These are phyloP conservation scores for Pseudomugil gertrudae DNA, from an alignment of 2,797 vertebrate species.

Conservation along the genomic window DNA sequence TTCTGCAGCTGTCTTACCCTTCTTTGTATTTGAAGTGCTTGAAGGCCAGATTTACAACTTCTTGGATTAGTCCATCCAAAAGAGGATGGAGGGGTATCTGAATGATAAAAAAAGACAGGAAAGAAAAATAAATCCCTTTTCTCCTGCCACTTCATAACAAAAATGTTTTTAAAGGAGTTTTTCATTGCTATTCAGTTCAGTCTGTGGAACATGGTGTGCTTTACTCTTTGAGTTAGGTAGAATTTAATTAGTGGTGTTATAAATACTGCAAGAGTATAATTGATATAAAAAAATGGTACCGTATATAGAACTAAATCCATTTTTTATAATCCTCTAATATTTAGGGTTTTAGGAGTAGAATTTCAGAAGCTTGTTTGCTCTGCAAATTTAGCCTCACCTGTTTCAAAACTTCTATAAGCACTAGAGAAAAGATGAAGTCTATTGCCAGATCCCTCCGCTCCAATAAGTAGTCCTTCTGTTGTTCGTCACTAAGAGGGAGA, in stretches of 20 bases:
- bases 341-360: background rate
- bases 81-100: conserved; percentile 99
- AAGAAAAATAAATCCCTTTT: background rate
- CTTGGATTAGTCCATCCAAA: conserved; percentile 95
- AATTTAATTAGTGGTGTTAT: background rate
- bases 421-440: conserved; percentile 98
- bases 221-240: background rate
- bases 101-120: conserved; percentile 49
- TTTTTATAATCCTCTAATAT: background rate
- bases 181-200: background rate
- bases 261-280: background rate
- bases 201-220: background rate
- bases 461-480: conserved; percentile 97
- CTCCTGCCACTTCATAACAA: background rate
- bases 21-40: conserved; percentile 99
- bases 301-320: background rate
- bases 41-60: conserved; percentile 97
- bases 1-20: conserved; percentile 83
- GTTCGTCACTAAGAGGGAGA: conserved; percentile 88
- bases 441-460: conserved; percentile 98
- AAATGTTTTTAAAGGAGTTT: background rate
- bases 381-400: conserved; percentile 85
- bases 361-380: background rate
- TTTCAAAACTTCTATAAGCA: conserved; percentile 98
- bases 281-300: background rate